Evolutionary conservation across 2,113 vertebrate genomes (phyloP).

Genomic region (Phoenicopterus ruber): DNA sequence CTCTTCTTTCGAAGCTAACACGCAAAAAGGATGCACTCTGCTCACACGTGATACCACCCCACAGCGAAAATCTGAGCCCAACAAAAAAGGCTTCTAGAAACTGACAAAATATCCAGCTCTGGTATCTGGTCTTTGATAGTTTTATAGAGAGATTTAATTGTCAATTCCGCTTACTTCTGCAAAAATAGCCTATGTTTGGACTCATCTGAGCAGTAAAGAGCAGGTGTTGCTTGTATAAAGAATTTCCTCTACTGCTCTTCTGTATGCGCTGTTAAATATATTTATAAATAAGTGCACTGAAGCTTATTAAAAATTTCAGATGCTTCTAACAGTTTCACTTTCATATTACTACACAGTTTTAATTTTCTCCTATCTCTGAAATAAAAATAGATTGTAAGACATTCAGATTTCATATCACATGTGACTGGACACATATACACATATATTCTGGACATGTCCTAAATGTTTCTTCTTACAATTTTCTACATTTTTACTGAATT

Average conservation of each 20-base stretch:
- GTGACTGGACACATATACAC: not conserved
- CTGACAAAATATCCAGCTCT: not conserved
- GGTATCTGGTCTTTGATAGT: not conserved
- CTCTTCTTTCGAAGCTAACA: not conserved
- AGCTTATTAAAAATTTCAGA: not conserved
- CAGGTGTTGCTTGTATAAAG: not conserved
- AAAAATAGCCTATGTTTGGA: not conserved
- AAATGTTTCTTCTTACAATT: not conserved
- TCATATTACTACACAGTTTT: not conserved
- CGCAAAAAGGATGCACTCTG: not conserved
- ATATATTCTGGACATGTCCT: not conserved
- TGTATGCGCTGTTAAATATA: not conserved
- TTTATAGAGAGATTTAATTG: not conserved
- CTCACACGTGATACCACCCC: rapidly evolving
- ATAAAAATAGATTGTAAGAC: not conserved
- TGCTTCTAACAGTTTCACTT: not conserved
- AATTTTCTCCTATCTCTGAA: not conserved
- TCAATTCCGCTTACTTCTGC: not conserved
- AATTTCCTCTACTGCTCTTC: not conserved
- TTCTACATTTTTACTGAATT: not conserved
- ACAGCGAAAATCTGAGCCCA: not conserved
- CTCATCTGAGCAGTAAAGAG: not conserved
- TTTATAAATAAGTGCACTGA: not conserved
- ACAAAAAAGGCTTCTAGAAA: not conserved
- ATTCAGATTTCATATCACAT: not conserved